Evolutionary conservation across 64 coral and sea anemone species (phyloP).

Genomic region (Porites australiensis): DNA sequence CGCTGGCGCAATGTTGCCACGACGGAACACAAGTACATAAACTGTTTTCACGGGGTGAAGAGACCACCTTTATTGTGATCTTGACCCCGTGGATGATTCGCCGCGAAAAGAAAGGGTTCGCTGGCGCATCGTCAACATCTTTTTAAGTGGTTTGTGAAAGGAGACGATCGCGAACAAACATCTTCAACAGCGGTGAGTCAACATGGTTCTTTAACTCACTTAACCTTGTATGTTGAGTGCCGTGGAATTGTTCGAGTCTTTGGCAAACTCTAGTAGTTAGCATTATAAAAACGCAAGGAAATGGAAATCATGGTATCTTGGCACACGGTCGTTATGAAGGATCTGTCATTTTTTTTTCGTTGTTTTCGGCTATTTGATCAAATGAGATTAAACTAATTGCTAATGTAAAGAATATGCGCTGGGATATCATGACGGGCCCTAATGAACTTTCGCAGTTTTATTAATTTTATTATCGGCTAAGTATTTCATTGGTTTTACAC

Average conservation of each 20-base stretch:
- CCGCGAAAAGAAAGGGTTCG: neutral
- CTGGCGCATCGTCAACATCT: slow-evolving; percentile 16
- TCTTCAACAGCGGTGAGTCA: slow-evolving; percentile 46
- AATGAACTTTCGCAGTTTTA: slow-evolving; percentile 98
- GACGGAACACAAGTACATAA: slow-evolving; percentile 65
- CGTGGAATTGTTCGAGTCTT: neutral
- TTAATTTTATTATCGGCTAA: slow-evolving; percentile 98
- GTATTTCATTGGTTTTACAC: slow-evolving; percentile 67
- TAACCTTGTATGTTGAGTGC: neutral
- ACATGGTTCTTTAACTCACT: slow-evolving; percentile 42
- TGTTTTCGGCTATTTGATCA: slow-evolving; percentile 97
- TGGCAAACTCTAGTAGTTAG: neutral
- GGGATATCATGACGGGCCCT: slow-evolving; percentile 84
- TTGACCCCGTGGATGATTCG: slow-evolving; percentile 74
- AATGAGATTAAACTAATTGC: slow-evolving; percentile 97
- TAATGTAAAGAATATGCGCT: slow-evolving; percentile 94
- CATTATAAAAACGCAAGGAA: neutral
- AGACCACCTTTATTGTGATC: slow-evolving; percentile 64
- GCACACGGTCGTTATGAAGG: slow-evolving; percentile 49
- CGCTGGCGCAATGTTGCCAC: slow-evolving; percentile 53
- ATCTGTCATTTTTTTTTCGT: slow-evolving; percentile 80
- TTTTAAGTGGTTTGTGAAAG: slow-evolving; percentile 23
- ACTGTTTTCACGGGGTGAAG: slow-evolving; percentile 40
- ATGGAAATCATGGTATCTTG: slow-evolving; percentile 2
- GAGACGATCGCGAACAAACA: slow-evolving; percentile 22